Conservation (phyloP, 2,113 vertebrate species). For the Chelonoidis abingdonii region DNA sequence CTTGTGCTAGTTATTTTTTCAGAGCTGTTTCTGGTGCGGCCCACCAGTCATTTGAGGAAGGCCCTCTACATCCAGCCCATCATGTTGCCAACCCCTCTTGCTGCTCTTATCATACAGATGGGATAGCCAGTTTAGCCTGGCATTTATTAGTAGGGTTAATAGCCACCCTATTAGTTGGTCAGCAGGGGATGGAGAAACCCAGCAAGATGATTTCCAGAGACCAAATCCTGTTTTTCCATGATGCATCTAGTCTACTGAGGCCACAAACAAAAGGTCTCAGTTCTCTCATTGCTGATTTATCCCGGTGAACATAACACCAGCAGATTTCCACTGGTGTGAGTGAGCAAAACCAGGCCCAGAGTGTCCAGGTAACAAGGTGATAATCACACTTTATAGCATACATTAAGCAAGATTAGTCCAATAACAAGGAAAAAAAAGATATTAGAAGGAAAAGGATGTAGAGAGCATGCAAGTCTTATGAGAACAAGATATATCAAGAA, state of each 20-base stretch:
- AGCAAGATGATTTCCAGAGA: background rate
- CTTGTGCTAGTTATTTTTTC: background rate
- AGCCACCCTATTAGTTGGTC: background rate
- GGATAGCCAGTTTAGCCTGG: background rate
- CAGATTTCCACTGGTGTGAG: background rate
- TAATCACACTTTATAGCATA: background rate
- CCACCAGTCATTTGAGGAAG: background rate
- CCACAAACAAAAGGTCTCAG: background rate
- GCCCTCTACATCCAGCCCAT: background rate
- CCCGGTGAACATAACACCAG: background rate
- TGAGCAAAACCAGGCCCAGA: background rate
- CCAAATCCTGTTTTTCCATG: background rate
- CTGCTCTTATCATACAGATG: background rate
- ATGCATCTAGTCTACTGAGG: background rate
- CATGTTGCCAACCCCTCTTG: background rate
- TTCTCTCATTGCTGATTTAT: background rate
- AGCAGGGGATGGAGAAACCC: background rate
- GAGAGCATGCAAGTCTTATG: background rate
- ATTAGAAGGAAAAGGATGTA: background rate
- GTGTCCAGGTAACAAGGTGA: background rate
- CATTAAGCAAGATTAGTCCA: background rate
- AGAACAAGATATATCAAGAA: background rate
- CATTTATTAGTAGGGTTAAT: background rate
- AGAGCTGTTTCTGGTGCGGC: background rate
- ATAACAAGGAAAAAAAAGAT: background rate